Percentiles rank a stretch among this genome's conserved stretches.
These are phyloP conservation scores for Dolichotis patagonum DNA, from an alignment of 2,113 vertebrate genomes.

Conservation along the genomic window DNA sequence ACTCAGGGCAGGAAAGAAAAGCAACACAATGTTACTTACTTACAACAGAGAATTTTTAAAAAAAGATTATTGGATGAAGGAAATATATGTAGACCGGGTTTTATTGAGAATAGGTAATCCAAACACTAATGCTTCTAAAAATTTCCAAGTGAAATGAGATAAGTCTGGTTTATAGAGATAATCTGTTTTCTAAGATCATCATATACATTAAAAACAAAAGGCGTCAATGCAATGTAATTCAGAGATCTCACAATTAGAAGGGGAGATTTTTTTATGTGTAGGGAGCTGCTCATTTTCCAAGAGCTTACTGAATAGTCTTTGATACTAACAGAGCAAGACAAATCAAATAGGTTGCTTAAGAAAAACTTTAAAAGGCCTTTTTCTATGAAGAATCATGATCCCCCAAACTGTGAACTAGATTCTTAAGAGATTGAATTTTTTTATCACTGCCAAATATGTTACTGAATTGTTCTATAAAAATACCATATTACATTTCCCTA, in stretches of 20 bases:
- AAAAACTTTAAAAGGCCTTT: conserved; percentile 27
- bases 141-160: conserved; percentile 25
- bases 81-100: neutral
- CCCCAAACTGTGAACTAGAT: conserved; percentile 37
- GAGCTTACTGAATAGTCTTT: neutral
- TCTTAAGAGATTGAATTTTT: conserved; percentile 43
- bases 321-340: neutral
- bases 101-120: neutral
- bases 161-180: conserved; percentile 15
- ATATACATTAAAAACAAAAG: conserved; percentile 46
- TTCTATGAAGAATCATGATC: conserved; percentile 35
- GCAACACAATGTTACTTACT: neutral
- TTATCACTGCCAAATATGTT: conserved; percentile 33
- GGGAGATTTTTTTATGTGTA: neutral
- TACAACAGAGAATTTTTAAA: neutral
- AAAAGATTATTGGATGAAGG: neutral
- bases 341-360: conserved; percentile 35
- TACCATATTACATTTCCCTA: neutral
- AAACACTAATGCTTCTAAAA: neutral
- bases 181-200: conserved; percentile 33
- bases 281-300: conserved; percentile 42
- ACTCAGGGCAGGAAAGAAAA: neutral
- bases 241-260: neutral
- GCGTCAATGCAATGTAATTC: neutral
- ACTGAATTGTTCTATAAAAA: conserved; percentile 41